Conservation (phyloP, 2,113 vertebrate species). For the Caranx ignobilis region DNA sequence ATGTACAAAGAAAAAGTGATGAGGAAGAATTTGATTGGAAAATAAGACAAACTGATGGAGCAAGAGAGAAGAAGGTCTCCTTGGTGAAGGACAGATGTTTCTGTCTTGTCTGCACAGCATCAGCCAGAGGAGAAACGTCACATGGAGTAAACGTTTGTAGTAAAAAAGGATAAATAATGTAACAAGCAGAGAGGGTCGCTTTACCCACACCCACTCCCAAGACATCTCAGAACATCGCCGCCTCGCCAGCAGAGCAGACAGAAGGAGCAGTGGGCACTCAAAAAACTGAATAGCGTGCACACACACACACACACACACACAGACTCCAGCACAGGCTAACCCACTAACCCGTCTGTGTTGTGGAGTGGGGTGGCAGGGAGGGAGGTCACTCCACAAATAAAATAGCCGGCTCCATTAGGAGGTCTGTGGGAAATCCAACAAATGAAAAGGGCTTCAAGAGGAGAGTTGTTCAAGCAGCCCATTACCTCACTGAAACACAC, state of each 20-base stretch:
- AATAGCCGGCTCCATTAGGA: constrained; percentile 60
- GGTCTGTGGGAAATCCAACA: constrained; percentile 69
- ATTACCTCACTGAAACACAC: constrained; percentile 70
- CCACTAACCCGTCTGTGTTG: constrained; percentile 3
- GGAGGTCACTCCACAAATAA: constrained; percentile 44
- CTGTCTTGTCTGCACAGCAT: constrained; percentile 4
- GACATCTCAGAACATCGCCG: constrained; percentile 44
- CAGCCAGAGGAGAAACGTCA: constrained; percentile 5
- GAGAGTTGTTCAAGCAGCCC: constrained; percentile 53
- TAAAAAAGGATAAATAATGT: constrained; percentile 76
- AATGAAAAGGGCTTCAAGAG: constrained; percentile 65
- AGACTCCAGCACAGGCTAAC: constrained; percentile 15
- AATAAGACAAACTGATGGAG: not conserved
- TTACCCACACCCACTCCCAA: constrained; percentile 66
- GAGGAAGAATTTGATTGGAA: not conserved
- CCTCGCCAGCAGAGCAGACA: constrained; percentile 42
- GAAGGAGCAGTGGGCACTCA: constrained; percentile 33
- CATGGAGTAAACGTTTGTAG: constrained; percentile 42
- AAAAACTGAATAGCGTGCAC: constrained; percentile 15
- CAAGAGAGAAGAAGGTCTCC: not conserved
- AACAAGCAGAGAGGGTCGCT: constrained; percentile 51
- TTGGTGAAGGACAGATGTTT: constrained; percentile 11
- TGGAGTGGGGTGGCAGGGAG: constrained; percentile 31
- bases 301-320: constrained; percentile 40
- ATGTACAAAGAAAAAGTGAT: not conserved